Conservation (phyloP, 2,888 invertebrate genomes). For the Willowsia nigromaculata region DNA sequence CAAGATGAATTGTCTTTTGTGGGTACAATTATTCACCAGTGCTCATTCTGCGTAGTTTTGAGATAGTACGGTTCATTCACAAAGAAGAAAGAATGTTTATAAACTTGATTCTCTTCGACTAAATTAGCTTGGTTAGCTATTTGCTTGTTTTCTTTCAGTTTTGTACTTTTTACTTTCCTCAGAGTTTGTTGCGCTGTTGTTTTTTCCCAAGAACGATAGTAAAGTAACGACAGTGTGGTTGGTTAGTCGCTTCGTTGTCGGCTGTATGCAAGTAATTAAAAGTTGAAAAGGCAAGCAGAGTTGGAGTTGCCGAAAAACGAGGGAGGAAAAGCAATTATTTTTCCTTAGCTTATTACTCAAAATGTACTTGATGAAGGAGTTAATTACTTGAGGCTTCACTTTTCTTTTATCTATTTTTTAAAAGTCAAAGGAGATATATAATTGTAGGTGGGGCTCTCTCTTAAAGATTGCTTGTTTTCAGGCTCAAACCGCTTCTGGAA, state of each 20-base stretch:
- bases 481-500: constrained; percentile 47
- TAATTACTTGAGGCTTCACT: constrained; percentile 66
- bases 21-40: constrained; percentile 25
- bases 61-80: background rate
- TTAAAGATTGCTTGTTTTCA: constrained; percentile 51
- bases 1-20: constrained; percentile 54
- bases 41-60: background rate
- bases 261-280: constrained; percentile 61
- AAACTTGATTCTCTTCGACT: constrained; percentile 31
- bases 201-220: background rate
- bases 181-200: background rate
- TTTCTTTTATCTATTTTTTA: constrained; percentile 35
- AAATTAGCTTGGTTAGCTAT: constrained; percentile 50
- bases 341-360: constrained; percentile 65
- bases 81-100: constrained; percentile 11
- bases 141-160: constrained; percentile 29
- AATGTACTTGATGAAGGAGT: constrained; percentile 69
- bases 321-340: constrained; percentile 68
- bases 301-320: constrained; percentile 63
- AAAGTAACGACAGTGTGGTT: constrained; percentile 9
- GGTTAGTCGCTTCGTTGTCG: background rate
- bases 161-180: background rate
- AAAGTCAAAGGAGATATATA: constrained; percentile 26
- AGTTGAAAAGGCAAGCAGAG: constrained; percentile 63
- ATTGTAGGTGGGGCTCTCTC: constrained; percentile 54